Percentiles rank a stretch among this genome's conserved stretches.
phyloP scores from a whole-genome alignment of 2,888 invertebrate genomes.

The Torymus aiolomorphi region DNA sequence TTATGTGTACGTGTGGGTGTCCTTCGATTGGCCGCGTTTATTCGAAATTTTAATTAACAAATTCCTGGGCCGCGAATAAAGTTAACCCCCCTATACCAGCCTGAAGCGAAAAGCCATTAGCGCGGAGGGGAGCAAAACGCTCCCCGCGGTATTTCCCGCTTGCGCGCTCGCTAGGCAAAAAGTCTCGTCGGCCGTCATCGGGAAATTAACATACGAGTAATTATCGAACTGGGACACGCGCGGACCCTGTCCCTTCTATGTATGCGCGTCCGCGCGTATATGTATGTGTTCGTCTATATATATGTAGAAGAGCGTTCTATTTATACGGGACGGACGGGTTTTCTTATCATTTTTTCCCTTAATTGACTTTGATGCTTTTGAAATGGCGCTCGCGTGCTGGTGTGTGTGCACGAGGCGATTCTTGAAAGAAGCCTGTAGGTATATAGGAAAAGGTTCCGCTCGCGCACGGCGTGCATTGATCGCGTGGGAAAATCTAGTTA shows the following conservation, averaged over 20 bases:
- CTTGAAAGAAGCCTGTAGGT: no score
- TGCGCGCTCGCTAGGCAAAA: slow-evolving; percentile 41
- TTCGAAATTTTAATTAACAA: slow-evolving; percentile 70
- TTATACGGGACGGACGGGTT: not conserved
- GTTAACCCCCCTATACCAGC: slow-evolving; percentile 58
- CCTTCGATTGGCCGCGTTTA: slow-evolving; percentile 35
- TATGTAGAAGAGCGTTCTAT: no score
- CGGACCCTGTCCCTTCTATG: no score
- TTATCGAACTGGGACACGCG: slow-evolving; percentile 60
- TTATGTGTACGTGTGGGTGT: not conserved
- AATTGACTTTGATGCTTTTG: slow-evolving; percentile 27
- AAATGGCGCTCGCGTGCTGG: not conserved
- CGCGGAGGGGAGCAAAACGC: slow-evolving; percentile 60
- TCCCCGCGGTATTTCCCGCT: slow-evolving; percentile 58
- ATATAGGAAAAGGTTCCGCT: no score
- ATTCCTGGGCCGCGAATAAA: slow-evolving; percentile 64
- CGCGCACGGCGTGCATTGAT: no score
- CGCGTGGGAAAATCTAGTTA: no score
- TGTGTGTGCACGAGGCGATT: no score
- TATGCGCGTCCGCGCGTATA: not conserved
- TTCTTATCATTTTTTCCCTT: slow-evolving; percentile 27
- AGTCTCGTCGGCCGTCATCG: slow-evolving; percentile 52
- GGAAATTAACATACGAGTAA: slow-evolving; percentile 67
- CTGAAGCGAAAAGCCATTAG: slow-evolving; percentile 65
- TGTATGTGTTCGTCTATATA: no score